Evolutionary conservation across 2,113 vertebrate genomes (phyloP).

Genomic region (Diadophis punctatus): DNA sequence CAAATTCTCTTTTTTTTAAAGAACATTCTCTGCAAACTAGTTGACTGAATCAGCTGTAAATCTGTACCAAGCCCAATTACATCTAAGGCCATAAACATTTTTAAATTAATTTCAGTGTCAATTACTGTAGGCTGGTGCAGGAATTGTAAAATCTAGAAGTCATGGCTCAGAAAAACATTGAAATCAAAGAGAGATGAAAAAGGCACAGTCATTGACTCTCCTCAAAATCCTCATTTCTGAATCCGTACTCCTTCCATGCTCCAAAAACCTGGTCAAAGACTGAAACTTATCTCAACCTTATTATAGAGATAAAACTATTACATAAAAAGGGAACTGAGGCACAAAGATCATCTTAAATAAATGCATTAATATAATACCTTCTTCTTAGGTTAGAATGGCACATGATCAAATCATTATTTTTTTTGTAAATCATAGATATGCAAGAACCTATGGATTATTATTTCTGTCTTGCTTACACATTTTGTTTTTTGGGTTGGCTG

Average conservation of each 20-base stretch:
- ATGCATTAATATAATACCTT: constrained; percentile 16
- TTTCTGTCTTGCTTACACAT: background rate
- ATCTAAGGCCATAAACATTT: background rate
- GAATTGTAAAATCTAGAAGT: background rate
- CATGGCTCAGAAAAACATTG: background rate
- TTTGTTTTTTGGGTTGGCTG: background rate
- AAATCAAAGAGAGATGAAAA: background rate
- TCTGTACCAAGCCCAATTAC: background rate
- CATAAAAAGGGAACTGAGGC: background rate
- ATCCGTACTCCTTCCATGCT: background rate
- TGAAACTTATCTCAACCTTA: constrained; percentile 8
- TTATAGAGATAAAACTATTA: constrained; percentile 3
- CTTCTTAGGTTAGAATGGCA: background rate
- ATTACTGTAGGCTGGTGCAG: background rate
- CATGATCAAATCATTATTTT: background rate
- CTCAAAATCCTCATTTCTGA: background rate
- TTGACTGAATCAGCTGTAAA: background rate
- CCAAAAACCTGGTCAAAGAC: constrained; percentile 1
- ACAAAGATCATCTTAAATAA: background rate
- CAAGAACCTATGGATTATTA: background rate
- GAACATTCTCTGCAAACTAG: background rate
- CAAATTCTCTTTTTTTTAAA: background rate
- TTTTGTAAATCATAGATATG: background rate
- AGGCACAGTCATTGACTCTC: background rate
- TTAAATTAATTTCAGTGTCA: background rate